Evolutionary conservation across 1,140 invertebrate species (phyloP).

Genomic region (Trichonephila clavipes): DNA sequence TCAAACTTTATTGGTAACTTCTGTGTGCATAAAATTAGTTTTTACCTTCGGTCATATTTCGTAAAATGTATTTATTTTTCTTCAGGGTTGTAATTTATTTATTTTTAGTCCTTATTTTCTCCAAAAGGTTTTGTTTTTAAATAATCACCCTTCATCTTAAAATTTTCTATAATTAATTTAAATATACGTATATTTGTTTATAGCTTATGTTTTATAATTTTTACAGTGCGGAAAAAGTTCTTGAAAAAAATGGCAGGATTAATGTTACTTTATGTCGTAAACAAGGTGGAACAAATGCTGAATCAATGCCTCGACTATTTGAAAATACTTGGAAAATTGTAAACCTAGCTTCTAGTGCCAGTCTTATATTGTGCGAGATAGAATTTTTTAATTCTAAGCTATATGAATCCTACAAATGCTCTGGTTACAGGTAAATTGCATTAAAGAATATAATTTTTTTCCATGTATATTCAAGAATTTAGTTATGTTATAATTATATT

Average conservation of each 20-base stretch:
- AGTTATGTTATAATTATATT: too few relatives aligned
- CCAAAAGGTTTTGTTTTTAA: too few relatives aligned
- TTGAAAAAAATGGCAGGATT: conserved; percentile 7
- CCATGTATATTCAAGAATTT: neutral
- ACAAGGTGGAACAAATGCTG: conserved; percentile 34
- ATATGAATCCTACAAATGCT: conserved; percentile 12
- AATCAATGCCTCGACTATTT: neutral
- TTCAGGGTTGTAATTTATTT: too few relatives aligned
- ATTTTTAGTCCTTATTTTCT: too few relatives aligned
- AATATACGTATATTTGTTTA: too few relatives aligned
- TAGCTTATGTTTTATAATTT: neutral
- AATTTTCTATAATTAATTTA: too few relatives aligned
- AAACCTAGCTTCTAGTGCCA: neutral
- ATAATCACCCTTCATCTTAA: too few relatives aligned
- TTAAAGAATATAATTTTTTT: neutral
- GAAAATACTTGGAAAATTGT: conserved; percentile 36
- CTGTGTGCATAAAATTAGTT: too few relatives aligned
- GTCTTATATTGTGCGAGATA: conserved; percentile 1
- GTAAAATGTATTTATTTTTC: too few relatives aligned
- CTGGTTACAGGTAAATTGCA: conserved; percentile 4
- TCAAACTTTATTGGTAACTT: too few relatives aligned
- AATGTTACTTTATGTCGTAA: conserved; percentile 6
- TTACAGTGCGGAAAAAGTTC: conserved; percentile 5
- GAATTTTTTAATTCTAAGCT: neutral
- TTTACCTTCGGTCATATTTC: too few relatives aligned